Base-by-base conservation (phyloP, 2,797 vertebrate species). In the Syngnathus acus region DNA sequence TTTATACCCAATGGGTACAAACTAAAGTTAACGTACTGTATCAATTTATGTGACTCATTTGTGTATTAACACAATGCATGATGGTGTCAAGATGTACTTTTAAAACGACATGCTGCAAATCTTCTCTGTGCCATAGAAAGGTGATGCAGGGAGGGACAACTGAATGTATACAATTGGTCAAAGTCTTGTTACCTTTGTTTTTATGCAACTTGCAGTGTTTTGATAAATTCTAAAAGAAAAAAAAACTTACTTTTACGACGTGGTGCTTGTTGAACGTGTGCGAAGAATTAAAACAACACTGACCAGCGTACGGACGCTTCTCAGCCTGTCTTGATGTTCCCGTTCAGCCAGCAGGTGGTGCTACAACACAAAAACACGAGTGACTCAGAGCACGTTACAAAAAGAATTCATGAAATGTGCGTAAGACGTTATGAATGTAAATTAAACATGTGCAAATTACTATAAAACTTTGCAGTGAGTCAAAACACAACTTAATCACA, bases 1-100 rank as follows among this genome's bases (percentile, higher is more conserved):
- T 48, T 38, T 65, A 78, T 84, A 82, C 81, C 85, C 84, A 4
- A 62, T 75, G 86, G 87, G 85, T 88, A 85, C 69, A 83, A 70
- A 58, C 43, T 40, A 14, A 66, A 37, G 0, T 66, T 23, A 53
- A 54, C 39, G 53, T 37, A 63, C 7, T 61, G 59, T 26, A 63
- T 8, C 32, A 40, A 68, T 69, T 32, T 64, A 9, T 64, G 62
- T 63, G 16, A 45, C 23, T 43, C 16, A 14, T 64, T 50, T 64
- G 60, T 73, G 64, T 67, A 66, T 70, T 51, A 47, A 62, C 11
- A 26, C 21, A 62, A 45, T 47, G 60, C 60, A 62, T 78, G 67
- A 53, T 65, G 11, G 57, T 68, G 54, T 68, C 54, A 38, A 5
- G 47, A 11, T 62, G 40, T 7, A 39, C 59, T 51, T 51, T 26